Evolutionary conservation across 1,140 invertebrate genomes (phyloP).

Genomic region (Aphaenogaster rudis): DNA sequence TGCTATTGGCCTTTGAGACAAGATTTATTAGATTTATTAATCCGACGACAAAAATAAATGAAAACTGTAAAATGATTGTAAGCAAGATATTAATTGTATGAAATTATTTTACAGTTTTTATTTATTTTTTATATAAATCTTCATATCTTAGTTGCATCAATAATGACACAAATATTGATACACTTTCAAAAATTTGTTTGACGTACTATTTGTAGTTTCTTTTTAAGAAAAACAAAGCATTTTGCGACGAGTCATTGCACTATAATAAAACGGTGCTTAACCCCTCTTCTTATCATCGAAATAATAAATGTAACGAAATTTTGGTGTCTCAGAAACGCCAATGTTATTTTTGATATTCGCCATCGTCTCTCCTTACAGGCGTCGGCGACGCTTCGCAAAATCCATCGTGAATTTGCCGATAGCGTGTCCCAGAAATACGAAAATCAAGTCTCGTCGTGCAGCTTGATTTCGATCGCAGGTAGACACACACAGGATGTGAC

Average conservation of each 20-base stretch:
- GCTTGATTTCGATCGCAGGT: constrained; percentile 78
- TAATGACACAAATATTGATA: background rate
- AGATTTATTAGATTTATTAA: constrained; percentile 1
- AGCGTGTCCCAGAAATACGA: constrained; percentile 65
- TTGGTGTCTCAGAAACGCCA: constrained; percentile 1
- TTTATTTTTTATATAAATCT: background rate
- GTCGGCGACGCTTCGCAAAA: constrained; percentile 28
- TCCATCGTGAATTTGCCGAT: constrained; percentile 53
- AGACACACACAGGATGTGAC: constrained; percentile 77
- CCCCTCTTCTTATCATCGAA: background rate
- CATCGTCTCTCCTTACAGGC: constrained; percentile 3
- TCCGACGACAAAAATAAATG: background rate
- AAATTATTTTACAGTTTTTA: background rate
- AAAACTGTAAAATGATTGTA: no score
- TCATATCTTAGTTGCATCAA: background rate
- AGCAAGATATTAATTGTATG: no score
- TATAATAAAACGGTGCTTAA: constrained; percentile 29
- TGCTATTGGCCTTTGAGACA: background rate
- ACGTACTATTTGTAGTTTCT: constrained; percentile 53
- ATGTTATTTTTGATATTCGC: constrained; percentile 53
- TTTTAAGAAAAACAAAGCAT: constrained; percentile 54
- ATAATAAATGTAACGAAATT: constrained; percentile 51
- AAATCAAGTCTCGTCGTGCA: constrained; percentile 72
- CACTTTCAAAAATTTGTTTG: background rate
- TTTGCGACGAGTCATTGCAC: constrained; percentile 9